phyloP scores from a whole-genome alignment of 2,797 vertebrate genomes.

The Lithobates sylvaticus region DNA sequence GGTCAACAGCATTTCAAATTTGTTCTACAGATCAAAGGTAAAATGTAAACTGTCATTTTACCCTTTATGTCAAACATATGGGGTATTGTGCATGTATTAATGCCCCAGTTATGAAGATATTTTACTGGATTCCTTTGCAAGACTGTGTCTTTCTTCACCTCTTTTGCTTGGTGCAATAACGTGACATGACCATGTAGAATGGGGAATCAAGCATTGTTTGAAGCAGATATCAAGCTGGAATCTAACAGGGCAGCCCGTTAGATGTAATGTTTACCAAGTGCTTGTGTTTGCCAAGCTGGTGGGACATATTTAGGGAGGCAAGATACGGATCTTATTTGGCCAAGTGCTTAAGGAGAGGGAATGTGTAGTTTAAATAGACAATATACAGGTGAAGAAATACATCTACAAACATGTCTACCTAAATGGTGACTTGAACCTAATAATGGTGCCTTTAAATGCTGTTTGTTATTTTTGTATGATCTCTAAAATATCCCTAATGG shows the following conservation, averaged over 20 bases:
- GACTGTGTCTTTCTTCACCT: slow-evolving; percentile 49
- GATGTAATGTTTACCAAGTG: slow-evolving; percentile 22
- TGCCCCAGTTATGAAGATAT: slow-evolving; percentile 41
- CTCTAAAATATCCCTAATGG: too few relatives aligned
- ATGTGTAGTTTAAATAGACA: background rate
- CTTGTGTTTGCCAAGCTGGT: background rate
- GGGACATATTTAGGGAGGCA: background rate
- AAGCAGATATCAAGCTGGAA: slow-evolving; percentile 7
- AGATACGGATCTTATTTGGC: background rate
- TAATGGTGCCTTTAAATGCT: too few relatives aligned
- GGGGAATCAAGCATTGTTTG: slow-evolving; percentile 24
- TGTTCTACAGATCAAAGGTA: slow-evolving; percentile 57
- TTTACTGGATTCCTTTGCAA: slow-evolving; percentile 47
- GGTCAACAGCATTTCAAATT: slow-evolving; percentile 51
- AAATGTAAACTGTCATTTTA: slow-evolving; percentile 49
- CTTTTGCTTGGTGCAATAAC: slow-evolving; percentile 24
- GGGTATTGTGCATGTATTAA: slow-evolving; percentile 35
- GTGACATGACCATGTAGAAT: slow-evolving; percentile 12
- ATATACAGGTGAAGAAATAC: background rate
- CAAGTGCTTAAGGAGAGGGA: background rate
- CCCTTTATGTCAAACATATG: slow-evolving; percentile 59
- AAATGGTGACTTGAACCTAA: too few relatives aligned
- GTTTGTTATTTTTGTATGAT: too few relatives aligned
- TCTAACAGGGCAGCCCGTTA: slow-evolving; percentile 3
- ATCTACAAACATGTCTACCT: too few relatives aligned